A percentile compares a stretch with the other conserved stretches of the same genome.
These are phyloP conservation scores for Channallabes apus DNA, from an alignment of 2,797 vertebrate genomes.

Conservation along the genomic window DNA sequence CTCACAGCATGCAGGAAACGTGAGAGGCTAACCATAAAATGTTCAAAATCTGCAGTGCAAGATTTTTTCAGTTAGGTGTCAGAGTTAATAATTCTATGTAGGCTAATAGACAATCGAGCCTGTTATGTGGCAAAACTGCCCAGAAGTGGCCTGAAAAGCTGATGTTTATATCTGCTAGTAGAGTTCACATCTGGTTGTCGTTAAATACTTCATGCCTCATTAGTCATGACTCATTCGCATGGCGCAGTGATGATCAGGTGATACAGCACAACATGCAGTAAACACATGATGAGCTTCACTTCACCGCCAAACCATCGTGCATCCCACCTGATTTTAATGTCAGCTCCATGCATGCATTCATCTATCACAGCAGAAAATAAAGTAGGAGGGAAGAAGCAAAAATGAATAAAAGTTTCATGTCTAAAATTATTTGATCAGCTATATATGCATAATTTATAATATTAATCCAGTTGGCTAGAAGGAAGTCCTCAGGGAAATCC, in stretches of 20 bases:
- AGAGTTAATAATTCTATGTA: neutral
- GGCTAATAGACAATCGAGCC: slow-evolving; percentile 9
- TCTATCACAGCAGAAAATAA: slow-evolving; percentile 52
- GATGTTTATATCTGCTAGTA: neutral
- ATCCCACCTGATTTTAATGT: slow-evolving; percentile 67
- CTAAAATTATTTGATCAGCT: neutral
- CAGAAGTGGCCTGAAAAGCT: neutral
- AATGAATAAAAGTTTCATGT: slow-evolving; percentile 45
- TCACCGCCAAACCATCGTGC: slow-evolving; percentile 66
- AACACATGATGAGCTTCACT: slow-evolving; percentile 47
- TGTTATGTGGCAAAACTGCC: neutral
- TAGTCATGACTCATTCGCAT: slow-evolving; percentile 33
- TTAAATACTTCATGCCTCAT: slow-evolving; percentile 36
- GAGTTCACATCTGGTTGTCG: neutral
- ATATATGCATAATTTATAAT: slow-evolving; percentile 5
- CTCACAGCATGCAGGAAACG: neutral
- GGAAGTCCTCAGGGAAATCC: neutral
- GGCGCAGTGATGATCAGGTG: slow-evolving; percentile 53
- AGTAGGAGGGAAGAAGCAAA: slow-evolving; percentile 46
- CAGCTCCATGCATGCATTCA: slow-evolving; percentile 57
- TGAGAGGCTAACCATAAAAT: neutral
- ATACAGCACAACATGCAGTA: slow-evolving; percentile 70
- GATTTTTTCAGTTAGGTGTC: neutral
- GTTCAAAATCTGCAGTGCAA: neutral
- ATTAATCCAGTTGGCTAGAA: slow-evolving; percentile 15